Conservation (phyloP, 2,113 vertebrate genomes). For the Rhodinocichla rosea region DNA sequence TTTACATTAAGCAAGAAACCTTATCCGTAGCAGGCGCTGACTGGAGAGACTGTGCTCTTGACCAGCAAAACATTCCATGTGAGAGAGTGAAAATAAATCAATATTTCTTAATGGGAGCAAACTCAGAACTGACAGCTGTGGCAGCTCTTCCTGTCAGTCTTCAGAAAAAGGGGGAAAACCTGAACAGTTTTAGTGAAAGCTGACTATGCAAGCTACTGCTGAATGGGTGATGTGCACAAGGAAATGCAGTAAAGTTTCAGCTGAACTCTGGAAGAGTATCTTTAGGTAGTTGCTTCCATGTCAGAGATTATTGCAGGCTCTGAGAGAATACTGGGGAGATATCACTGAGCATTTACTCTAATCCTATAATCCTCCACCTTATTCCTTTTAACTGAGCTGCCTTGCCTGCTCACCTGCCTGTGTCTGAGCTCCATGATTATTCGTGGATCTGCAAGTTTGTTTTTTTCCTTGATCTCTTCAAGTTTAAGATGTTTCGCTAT, state of each 20-base stretch:
- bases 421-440: constrained; percentile 91
- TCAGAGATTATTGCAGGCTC: background rate
- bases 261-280: background rate
- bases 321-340: background rate
- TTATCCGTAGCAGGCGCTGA: background rate
- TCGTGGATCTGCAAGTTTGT: constrained; percentile 74
- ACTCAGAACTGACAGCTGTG: background rate
- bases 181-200: background rate
- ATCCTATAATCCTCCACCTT: constrained; percentile 31
- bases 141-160: background rate
- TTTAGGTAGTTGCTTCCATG: background rate
- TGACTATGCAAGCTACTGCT: background rate
- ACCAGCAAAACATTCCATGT: background rate
- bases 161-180: background rate
- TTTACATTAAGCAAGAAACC: background rate
- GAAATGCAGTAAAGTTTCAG: background rate
- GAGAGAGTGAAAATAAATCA: background rate
- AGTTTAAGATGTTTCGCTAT: constrained; percentile 73
- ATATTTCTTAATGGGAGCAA: background rate
- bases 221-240: fast-evolving
- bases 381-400: constrained; percentile 55
- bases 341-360: background rate
- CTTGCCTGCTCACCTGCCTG: constrained; percentile 76
- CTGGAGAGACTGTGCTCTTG: background rate
- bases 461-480: constrained; percentile 73